Base-by-base conservation (phyloP, 1,140 invertebrate species). In the Drosophila ironensis region DNA sequence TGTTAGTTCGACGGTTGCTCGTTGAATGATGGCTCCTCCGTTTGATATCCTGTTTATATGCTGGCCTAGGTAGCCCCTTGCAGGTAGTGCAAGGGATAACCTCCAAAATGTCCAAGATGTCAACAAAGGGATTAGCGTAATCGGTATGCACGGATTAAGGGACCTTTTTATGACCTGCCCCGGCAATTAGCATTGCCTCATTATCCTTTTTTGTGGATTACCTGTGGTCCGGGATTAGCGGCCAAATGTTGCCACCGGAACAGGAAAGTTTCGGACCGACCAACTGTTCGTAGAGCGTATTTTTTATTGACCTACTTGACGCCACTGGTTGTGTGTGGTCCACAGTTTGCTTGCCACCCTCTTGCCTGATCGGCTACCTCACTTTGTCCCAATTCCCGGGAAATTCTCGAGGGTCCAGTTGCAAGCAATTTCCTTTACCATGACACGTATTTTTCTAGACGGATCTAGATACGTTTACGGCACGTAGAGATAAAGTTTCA, bases 31-130 rank as follows among this genome's bases (percentile, higher is more conserved):
- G 16, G 24, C 3, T 22, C 25, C 22, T 22, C 2, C 19, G 40
- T 14, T 38, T 56, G 56, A 76, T 82, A 60, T 76, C 68, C 61
- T 77, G 48, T 64, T 82, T 82, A 82, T 82, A 82, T 82, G 25
- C 30, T 9, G 42, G 38, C 1, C 24, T 9, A 22, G 11, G 25
- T 14, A 27, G 27, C 22, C 6, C 4, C 3, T 7, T 4, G 6
- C 67, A 81, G 76, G 77, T 81, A 81, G 67, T 6, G 19, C 9
- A 52, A 24, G 28, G 24, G 24, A 44, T 45, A 37, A 19, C 37
- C 38, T 30, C 30, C 11, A 33, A 14, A 19, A 41, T 33, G 37
- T 41, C 38, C 25, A 51, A 17, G 4, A 8, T 38, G 66, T 75
- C 50, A 71, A 75, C 71, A 81, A 44, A 67, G 28, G 51, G 76